A percentile compares a stretch with the other conserved stretches of the same genome.
Evolutionary conservation across 2,888 invertebrate species (phyloP).

Genomic region (Volucella bombylans): DNA sequence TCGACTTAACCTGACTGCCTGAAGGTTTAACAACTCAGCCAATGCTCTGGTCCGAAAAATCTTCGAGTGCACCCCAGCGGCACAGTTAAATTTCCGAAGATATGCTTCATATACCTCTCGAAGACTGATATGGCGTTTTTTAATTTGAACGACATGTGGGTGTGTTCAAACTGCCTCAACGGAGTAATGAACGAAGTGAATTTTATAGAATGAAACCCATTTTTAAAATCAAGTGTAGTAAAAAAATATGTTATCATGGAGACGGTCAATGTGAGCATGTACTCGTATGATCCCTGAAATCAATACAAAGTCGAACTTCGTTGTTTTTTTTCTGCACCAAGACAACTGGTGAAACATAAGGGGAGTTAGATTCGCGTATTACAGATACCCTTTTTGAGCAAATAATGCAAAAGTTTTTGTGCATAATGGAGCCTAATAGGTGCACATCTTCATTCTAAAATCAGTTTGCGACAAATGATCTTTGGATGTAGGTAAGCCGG

Average conservation of each 20-base stretch:
- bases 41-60: too few species aligned
- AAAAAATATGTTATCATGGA: conserved; percentile 73
- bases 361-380: conserved; percentile 1
- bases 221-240: conserved; percentile 66
- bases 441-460: neutral
- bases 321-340: conserved; percentile 25
- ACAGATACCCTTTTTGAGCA: conserved; percentile 3
- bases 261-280: conserved; percentile 46
- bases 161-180: conserved; percentile 55
- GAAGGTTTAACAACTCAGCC: too few species aligned
- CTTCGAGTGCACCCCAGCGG: too few species aligned
- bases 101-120: conserved; percentile 65
- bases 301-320: too few species aligned
- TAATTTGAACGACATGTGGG: conserved; percentile 76
- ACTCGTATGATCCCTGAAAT: too few species aligned
- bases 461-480: conserved; percentile 3
- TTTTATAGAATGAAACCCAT: conserved; percentile 67
- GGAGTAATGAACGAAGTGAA: conserved; percentile 22
- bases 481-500: neutral
- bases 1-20: too few species aligned
- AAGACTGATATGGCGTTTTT: conserved; percentile 74
- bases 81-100: conserved; percentile 65
- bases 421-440: neutral
- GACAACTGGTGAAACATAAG: neutral
- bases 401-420: conserved; percentile 2